A percentile compares a stretch with the other conserved stretches of the same genome.
Conservation (phyloP, 1,140 invertebrate species). For the Galleria mellonella region DNA sequence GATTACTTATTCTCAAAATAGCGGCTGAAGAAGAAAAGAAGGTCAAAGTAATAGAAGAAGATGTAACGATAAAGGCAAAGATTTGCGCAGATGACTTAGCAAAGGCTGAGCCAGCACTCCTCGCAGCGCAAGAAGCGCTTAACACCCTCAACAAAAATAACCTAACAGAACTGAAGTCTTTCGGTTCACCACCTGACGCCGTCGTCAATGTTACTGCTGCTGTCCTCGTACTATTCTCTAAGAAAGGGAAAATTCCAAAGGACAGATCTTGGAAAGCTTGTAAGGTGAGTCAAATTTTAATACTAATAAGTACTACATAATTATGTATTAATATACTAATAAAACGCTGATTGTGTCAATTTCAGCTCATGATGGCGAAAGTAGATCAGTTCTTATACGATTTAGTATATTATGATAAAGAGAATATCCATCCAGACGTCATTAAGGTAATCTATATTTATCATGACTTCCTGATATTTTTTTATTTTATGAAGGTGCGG, state of each 20-base stretch:
- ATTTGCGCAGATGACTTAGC: slow-evolving; percentile 92
- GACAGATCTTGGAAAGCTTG: slow-evolving; percentile 95
- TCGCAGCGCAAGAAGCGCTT: slow-evolving; percentile 91
- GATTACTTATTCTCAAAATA: slow-evolving; percentile 21
- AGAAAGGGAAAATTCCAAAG: slow-evolving; percentile 91
- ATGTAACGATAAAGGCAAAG: slow-evolving; percentile 88
- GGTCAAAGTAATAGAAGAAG: slow-evolving; percentile 91
- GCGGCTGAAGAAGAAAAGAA: slow-evolving; percentile 91
- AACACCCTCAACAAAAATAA: slow-evolving; percentile 96
- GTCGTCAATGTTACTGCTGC: slow-evolving; percentile 91
- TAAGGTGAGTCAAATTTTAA: slow-evolving; percentile 73
- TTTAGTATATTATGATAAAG: slow-evolving; percentile 93
- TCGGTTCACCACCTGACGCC: slow-evolving; percentile 87
- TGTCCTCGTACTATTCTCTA: slow-evolving; percentile 89
- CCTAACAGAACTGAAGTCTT: slow-evolving; percentile 95
- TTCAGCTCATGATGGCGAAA: slow-evolving; percentile 75
- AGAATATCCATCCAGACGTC: slow-evolving; percentile 92
- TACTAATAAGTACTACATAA: too few species aligned
- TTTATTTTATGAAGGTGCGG: too few species aligned
- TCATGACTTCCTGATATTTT: background rate
- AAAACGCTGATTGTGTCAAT: slow-evolving; percentile 8
- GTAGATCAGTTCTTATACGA: slow-evolving; percentile 90
- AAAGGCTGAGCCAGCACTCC: slow-evolving; percentile 92
- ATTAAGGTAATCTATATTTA: slow-evolving; percentile 80
- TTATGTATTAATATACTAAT: background rate